Percentiles rank a stretch among this genome's conserved stretches.
phyloP scores from a whole-genome alignment of 2,888 invertebrate genomes.

The Leuctra nigra region DNA sequence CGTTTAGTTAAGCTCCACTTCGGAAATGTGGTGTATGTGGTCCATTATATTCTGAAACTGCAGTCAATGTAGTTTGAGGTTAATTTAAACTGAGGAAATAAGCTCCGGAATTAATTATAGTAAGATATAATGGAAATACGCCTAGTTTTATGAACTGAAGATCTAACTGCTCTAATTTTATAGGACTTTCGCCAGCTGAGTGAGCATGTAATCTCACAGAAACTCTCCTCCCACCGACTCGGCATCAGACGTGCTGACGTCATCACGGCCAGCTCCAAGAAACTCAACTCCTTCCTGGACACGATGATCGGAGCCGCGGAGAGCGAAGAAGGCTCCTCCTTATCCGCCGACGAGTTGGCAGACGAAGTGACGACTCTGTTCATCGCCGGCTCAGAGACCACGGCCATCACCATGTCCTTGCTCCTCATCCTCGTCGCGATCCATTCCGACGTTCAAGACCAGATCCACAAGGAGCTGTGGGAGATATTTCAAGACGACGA shows the following conservation, averaged over 20 bases:
- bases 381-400: conserved; percentile 29
- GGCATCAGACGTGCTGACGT: neutral
- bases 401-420: conserved; percentile 21
- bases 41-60: no score
- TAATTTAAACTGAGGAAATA: no score
- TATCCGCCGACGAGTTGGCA: conserved; percentile 21
- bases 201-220: conserved; percentile 11
- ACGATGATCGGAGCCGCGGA: conserved; percentile 16
- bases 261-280: neutral
- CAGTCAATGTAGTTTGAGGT: no score
- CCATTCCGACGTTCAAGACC: conserved; percentile 27
- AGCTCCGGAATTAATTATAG: no score
- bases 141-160: no score
- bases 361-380: conserved; percentile 29
- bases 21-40: no score
- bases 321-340: conserved; percentile 2
- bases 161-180: no score
- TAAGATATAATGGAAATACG: no score
- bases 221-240: neutral
- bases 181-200: no score
- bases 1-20: no score
- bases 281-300: conserved; percentile 20
- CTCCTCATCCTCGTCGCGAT: conserved; percentile 27
- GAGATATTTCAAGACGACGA: conserved; percentile 23
- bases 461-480: conserved; percentile 23